Conservation (phyloP, 2,113 vertebrate species). For the Philantomba maxwellii region DNA sequence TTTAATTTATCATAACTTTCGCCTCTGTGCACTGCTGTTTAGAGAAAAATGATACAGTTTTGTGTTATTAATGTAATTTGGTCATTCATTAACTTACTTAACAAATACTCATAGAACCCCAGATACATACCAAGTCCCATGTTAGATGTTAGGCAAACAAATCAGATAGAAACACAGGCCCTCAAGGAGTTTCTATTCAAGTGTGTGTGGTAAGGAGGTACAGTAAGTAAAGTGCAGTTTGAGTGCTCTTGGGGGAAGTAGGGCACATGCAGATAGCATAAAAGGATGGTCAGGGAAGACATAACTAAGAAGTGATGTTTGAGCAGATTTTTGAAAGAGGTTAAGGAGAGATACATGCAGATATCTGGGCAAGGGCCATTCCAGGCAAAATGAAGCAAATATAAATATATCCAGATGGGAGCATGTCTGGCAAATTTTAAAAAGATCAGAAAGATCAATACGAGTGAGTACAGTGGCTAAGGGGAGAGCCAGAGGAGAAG, state of each 20-base stretch:
- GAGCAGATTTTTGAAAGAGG: background rate
- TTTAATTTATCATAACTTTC: background rate
- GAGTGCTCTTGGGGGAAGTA: background rate
- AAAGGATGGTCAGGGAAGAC: background rate
- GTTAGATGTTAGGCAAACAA: background rate
- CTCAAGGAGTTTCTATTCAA: background rate
- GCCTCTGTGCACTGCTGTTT: background rate
- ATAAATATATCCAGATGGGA: background rate
- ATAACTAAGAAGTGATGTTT: background rate
- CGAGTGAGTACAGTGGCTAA: background rate
- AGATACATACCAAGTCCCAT: background rate
- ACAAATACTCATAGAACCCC: background rate
- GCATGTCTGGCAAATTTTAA: background rate
- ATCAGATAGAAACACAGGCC: background rate
- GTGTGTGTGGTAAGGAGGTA: background rate
- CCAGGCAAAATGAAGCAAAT: background rate
- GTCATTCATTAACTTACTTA: background rate
- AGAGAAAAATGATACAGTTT: background rate
- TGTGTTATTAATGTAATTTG: background rate
- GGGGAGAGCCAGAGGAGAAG: background rate
- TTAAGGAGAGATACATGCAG: background rate
- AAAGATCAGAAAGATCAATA: background rate
- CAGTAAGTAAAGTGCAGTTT: background rate
- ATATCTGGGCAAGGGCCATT: background rate
- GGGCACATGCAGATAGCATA: background rate